Percentiles rank a stretch among this genome's conserved stretches.
Conservation (phyloP, 1,140 invertebrate genomes). For the Penaeus vannamei region DNA sequence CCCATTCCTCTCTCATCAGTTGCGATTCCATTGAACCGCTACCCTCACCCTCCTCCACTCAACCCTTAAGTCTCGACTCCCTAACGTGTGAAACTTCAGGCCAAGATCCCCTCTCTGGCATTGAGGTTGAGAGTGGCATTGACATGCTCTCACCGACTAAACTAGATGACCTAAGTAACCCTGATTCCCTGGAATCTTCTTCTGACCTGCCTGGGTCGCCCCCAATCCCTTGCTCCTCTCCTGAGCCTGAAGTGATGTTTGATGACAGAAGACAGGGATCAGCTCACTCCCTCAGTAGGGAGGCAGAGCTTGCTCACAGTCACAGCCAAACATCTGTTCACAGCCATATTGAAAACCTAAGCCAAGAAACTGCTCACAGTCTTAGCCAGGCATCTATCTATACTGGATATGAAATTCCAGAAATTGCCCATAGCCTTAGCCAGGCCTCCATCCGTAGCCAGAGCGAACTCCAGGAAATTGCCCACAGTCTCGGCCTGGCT, state of each 20-base stretch:
- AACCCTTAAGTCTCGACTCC: constrained; percentile 37
- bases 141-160: constrained; percentile 59
- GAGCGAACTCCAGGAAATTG: no score
- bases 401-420: no score
- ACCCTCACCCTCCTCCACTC: not conserved
- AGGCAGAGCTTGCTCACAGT: no score
- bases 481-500: no score
- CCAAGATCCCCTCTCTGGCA: not conserved
- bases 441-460: no score
- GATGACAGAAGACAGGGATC: no score
- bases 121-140: constrained; percentile 48
- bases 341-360: no score
- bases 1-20: constrained; percentile 46
- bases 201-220: constrained; percentile 45
- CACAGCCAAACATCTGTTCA: no score
- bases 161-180: constrained; percentile 52
- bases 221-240: not conserved
- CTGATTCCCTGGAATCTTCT: constrained; percentile 58
- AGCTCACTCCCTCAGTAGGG: no score
- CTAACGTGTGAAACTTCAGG: constrained; percentile 1
- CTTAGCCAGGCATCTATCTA: no score
- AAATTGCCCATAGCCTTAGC: no score
- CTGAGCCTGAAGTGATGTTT: constrained; percentile 1
- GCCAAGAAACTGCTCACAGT: no score
- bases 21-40: constrained; percentile 56